Evolutionary conservation across 2,797 vertebrate species (phyloP).

Genomic region (Rhynchonycteris naso): DNA sequence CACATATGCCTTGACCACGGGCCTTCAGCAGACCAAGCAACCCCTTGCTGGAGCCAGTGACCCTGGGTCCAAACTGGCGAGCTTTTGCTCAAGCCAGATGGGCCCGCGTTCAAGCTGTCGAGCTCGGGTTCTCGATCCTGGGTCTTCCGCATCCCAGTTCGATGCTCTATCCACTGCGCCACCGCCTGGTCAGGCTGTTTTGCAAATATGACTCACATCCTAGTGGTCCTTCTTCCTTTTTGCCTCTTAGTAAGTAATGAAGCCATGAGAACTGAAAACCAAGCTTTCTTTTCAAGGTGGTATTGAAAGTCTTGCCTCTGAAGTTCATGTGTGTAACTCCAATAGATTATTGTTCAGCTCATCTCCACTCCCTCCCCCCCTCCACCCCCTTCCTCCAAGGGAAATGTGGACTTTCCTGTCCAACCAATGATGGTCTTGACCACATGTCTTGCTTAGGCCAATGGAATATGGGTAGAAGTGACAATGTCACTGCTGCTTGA

Average conservation of each 20-base stretch:
- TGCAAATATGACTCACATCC: background rate
- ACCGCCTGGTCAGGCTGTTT: no score
- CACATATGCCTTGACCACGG: no score
- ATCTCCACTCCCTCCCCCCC: background rate
- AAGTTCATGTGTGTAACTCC: background rate
- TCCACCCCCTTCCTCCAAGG: background rate
- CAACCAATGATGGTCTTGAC: background rate
- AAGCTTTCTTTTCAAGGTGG: background rate
- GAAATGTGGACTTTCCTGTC: background rate
- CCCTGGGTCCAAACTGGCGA: no score
- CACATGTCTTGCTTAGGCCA: background rate
- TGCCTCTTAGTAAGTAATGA: constrained; percentile 25
- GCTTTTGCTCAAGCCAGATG: no score
- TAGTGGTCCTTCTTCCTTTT: background rate
- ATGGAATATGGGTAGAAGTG: background rate
- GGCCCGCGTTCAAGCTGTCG: no score
- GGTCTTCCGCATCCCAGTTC: no score
- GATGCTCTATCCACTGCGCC: no score
- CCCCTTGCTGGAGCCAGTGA: no score
- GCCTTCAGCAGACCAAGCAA: no score
- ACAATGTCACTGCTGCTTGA: background rate
- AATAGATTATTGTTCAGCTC: background rate
- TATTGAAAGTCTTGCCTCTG: background rate
- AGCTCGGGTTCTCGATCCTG: no score
- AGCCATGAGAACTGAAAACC: background rate